Evolutionary conservation across 2,888 invertebrate genomes (phyloP).

Genomic region (Parapristionchus giblindavisi): DNA sequence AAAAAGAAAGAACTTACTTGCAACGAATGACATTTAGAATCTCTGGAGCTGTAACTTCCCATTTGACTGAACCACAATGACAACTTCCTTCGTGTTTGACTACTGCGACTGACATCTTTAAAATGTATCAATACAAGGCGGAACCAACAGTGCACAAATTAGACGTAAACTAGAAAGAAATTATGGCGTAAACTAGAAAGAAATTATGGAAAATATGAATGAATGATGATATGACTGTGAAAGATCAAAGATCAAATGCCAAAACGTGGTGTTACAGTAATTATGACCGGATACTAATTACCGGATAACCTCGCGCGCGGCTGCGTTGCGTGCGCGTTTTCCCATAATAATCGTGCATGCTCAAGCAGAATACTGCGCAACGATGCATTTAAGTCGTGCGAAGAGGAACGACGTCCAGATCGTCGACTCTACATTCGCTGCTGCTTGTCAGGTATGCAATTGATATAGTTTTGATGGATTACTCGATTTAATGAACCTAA

Average conservation of each 20-base stretch:
- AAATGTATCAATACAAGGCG: not conserved
- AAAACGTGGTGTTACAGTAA: not conserved
- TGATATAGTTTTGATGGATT: not conserved
- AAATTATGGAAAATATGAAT: not conserved
- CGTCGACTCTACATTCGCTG: slow-evolving; percentile 1
- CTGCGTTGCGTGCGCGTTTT: slow-evolving; percentile 28
- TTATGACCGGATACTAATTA: not conserved
- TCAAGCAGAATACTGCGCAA: not conserved
- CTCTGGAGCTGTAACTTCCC: slow-evolving; percentile 51
- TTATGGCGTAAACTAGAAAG: not conserved
- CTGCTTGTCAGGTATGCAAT: slow-evolving; percentile 14
- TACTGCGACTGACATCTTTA: slow-evolving; percentile 32
- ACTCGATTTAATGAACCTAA: no score
- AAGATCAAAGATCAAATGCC: not conserved
- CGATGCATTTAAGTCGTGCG: not conserved
- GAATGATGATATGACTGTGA: not conserved
- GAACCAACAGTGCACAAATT: not conserved
- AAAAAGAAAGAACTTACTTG: slow-evolving; percentile 46
- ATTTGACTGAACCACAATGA: slow-evolving; percentile 59
- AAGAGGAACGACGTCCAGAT: not conserved
- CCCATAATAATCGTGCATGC: not conserved
- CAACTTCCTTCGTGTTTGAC: slow-evolving; percentile 55
- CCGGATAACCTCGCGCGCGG: not conserved
- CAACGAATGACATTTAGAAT: slow-evolving; percentile 52
- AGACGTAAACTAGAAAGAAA: not conserved